phyloP scores from a whole-genome alignment of 2,113 vertebrate genomes.

The Paratilapia polleni region DNA sequence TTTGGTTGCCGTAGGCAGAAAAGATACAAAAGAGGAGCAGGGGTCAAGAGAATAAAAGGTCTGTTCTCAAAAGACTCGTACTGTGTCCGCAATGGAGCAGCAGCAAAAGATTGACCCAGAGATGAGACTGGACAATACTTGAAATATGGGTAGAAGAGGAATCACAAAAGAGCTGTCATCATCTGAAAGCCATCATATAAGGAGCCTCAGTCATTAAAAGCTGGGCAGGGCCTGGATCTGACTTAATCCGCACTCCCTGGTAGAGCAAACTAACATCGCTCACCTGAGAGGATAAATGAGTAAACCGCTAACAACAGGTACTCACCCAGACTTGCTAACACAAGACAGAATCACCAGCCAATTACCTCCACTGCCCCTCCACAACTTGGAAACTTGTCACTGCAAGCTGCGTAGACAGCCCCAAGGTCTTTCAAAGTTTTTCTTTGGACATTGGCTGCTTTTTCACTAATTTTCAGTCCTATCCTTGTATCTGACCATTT shows the following conservation, averaged over 20 bases:
- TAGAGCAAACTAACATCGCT: background rate
- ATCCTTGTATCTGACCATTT: no score
- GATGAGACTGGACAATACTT: background rate
- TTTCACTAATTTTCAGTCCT: no score
- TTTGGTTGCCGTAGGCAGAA: conserved; percentile 1
- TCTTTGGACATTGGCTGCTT: no score
- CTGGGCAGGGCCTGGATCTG: background rate
- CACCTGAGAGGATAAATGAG: background rate
- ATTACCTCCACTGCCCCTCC: background rate
- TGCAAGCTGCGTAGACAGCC: background rate
- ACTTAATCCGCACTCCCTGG: background rate
- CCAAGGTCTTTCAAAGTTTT: no score
- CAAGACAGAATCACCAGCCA: background rate
- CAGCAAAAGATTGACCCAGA: background rate
- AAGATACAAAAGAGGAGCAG: background rate
- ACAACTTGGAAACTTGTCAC: background rate
- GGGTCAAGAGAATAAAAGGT: background rate
- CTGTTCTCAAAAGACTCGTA: background rate
- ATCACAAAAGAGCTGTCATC: background rate
- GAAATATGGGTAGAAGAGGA: background rate
- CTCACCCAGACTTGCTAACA: background rate
- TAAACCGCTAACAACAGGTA: background rate
- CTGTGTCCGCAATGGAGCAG: background rate
- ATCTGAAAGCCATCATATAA: background rate
- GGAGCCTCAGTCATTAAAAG: background rate